Evolutionary conservation across 64 coral and sea anemone genomes (phyloP).

Genomic region (Montipora foliosa): DNA sequence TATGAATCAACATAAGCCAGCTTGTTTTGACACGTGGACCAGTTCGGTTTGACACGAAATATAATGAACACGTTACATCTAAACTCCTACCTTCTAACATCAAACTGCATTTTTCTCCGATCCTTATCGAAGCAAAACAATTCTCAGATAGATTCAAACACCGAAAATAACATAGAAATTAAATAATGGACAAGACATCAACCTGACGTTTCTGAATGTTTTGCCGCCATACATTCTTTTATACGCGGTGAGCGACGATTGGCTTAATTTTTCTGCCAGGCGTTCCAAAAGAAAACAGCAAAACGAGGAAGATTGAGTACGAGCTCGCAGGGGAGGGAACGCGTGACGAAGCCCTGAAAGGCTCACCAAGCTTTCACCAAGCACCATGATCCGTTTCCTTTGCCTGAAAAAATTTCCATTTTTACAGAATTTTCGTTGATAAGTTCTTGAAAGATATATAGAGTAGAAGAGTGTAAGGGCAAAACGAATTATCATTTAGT

Average conservation of each 20-base stretch:
- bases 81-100: conserved; percentile 73
- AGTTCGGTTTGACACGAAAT: neutral
- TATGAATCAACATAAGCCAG: neutral
- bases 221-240: conserved; percentile 30
- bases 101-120: conserved; percentile 71
- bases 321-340: neutral
- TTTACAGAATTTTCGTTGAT: too few relatives aligned
- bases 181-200: neutral
- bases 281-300: neutral
- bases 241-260: conserved; percentile 47
- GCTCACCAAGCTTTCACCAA: too few relatives aligned
- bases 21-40: conserved; percentile 40
- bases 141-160: neutral
- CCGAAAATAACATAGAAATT: neutral
- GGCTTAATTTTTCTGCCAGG: conserved; percentile 3
- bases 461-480: too few relatives aligned
- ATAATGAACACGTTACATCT: neutral
- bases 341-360: too few relatives aligned
- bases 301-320: neutral
- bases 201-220: neutral
- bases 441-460: too few relatives aligned
- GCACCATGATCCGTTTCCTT: too few relatives aligned
- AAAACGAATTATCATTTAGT: too few relatives aligned
- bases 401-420: too few relatives aligned
- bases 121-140: neutral